These are phyloP conservation scores for Linnaemya tessellans DNA, from an alignment of 2,888 invertebrate species.

Conservation along the genomic window DNA sequence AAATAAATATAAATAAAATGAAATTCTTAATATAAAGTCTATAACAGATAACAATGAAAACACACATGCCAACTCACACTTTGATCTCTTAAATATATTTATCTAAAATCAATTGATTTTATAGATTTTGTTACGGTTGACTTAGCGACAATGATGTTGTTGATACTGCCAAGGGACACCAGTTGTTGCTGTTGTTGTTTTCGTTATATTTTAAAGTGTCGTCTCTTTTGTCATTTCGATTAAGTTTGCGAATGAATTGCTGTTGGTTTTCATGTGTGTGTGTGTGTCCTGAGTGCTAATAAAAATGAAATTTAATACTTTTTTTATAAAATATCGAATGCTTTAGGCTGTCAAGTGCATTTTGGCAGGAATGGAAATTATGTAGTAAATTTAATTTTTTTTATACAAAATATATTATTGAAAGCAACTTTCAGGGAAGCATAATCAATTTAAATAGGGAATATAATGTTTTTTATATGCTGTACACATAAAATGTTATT, in stretches of 20 bases:
- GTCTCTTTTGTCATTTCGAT: slow-evolving; percentile 29
- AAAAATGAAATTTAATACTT: slow-evolving; percentile 23
- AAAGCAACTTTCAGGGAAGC: too few species aligned
- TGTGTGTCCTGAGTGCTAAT: slow-evolving; percentile 10
- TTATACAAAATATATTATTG: too few species aligned
- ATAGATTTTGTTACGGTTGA: slow-evolving; percentile 66
- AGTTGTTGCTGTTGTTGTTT: slow-evolving; percentile 4
- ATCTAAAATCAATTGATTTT: slow-evolving; percentile 68
- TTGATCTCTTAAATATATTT: slow-evolving; percentile 8
- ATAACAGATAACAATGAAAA: slow-evolving; percentile 54
- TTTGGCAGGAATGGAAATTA: not conserved
- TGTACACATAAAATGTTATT: too few species aligned
- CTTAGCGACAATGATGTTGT: slow-evolving; percentile 59
- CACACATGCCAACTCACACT: slow-evolving; percentile 9
- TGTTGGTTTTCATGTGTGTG: not conserved
- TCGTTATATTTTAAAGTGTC: slow-evolving; percentile 30
- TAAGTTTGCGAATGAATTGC: slow-evolving; percentile 7
- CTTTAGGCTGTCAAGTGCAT: slow-evolving; percentile 26
- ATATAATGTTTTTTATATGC: too few species aligned
- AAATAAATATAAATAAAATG: slow-evolving; percentile 67
- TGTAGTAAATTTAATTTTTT: too few species aligned
- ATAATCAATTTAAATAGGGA: too few species aligned
- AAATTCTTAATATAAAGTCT: slow-evolving; percentile 64
- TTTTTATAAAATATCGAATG: not conserved
- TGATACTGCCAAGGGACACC: slow-evolving; percentile 55